Conservation (phyloP, 2,888 invertebrate species). For the Dynastes hyllus region DNA sequence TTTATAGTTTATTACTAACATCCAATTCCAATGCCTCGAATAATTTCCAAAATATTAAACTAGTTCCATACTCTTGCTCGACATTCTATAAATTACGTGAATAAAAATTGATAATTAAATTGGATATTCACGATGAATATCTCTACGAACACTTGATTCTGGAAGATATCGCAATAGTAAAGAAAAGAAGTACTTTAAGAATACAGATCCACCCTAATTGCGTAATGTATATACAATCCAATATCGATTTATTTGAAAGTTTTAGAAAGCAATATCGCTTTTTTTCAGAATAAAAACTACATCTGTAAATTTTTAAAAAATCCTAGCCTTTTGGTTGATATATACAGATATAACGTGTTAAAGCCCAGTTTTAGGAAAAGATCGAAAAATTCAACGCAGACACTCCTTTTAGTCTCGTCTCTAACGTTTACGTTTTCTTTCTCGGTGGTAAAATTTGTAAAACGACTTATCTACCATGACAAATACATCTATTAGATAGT, state of each 20-base stretch:
- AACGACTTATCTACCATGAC: constrained; percentile 60
- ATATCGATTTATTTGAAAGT: constrained; percentile 31
- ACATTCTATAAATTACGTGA: too few relatives aligned
- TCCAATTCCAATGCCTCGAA: too few relatives aligned
- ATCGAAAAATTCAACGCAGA: constrained; percentile 22
- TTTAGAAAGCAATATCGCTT: constrained; percentile 56
- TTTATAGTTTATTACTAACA: too few relatives aligned
- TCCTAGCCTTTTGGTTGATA: constrained; percentile 9
- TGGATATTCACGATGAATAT: too few relatives aligned
- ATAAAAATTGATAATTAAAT: too few relatives aligned
- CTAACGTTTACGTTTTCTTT: constrained; percentile 1
- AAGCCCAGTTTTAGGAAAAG: constrained; percentile 21
- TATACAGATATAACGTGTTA: constrained; percentile 15
- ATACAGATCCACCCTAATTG: too few relatives aligned
- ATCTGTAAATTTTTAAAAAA: background rate
- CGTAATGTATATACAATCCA: background rate
- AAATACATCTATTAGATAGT: constrained; percentile 68
- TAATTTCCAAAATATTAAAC: too few relatives aligned
- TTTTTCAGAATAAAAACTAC: background rate
- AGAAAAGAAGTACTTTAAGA: too few relatives aligned
- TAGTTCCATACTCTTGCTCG: too few relatives aligned
- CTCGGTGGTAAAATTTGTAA: constrained; percentile 11
- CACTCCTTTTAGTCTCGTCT: background rate
- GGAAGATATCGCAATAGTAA: too few relatives aligned
- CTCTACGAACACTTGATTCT: too few relatives aligned